Conservation (phyloP, 2,888 invertebrate genomes). For the Cosmia trapezina region DNA sequence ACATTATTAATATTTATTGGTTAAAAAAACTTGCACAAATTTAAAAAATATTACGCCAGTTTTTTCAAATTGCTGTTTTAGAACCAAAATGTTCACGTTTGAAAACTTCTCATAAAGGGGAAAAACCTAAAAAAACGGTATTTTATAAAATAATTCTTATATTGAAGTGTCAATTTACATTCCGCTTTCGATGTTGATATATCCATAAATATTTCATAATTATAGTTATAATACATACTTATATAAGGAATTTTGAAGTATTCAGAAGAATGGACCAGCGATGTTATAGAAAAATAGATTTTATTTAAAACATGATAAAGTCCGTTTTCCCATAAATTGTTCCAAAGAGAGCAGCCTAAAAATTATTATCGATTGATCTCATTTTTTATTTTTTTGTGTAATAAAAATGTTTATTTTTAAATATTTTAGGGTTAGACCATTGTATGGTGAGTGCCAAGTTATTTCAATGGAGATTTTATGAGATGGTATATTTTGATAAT, state of each 20-base stretch:
- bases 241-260: slow-evolving; percentile 61
- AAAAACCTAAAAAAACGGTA: slow-evolving; percentile 40
- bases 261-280: slow-evolving; percentile 77
- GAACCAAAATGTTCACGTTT: slow-evolving; percentile 36
- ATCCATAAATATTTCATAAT: slow-evolving; percentile 65
- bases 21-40: slow-evolving; percentile 28
- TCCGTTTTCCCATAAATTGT: slow-evolving; percentile 84
- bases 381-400: slow-evolving; percentile 85
- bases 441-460: slow-evolving; percentile 85
- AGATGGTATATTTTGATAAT: slow-evolving; percentile 82
- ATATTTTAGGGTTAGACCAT: slow-evolving; percentile 73
- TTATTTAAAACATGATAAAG: slow-evolving; percentile 72
- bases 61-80: slow-evolving; percentile 14
- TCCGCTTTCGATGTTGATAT: slow-evolving; percentile 85
- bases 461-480: slow-evolving; percentile 81
- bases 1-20: neutral
- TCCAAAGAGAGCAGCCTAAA: slow-evolving; percentile 91
- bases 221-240: slow-evolving; percentile 52
- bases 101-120: neutral
- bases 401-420: slow-evolving; percentile 87
- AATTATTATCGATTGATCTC: slow-evolving; percentile 90
- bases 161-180: slow-evolving; percentile 79
- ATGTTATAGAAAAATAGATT: slow-evolving; percentile 72
- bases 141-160: slow-evolving; percentile 47
- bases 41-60: slow-evolving; percentile 3